A percentile compares a stretch with the other conserved stretches of the same genome.
Evolutionary conservation across 2,888 invertebrate species (phyloP).

Genomic region (Orchesella flavescens): DNA sequence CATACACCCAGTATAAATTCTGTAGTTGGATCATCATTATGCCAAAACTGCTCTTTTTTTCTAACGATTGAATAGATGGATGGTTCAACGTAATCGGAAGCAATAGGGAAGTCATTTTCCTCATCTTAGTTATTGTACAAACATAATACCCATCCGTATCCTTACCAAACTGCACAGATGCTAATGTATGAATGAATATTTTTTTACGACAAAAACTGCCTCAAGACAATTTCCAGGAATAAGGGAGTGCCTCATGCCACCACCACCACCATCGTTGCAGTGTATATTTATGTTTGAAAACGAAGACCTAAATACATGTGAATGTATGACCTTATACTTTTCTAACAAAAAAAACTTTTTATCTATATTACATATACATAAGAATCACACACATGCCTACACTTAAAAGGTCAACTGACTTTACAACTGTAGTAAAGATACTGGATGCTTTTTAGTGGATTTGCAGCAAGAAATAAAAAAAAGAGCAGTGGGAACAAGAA

Average conservation of each 20-base stretch:
- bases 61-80: slow-evolving; percentile 13
- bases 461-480: neutral
- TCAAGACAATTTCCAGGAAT: slow-evolving; percentile 33
- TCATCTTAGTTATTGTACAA: neutral
- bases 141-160: slow-evolving; percentile 6
- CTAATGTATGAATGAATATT: slow-evolving; percentile 59
- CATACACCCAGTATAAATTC: slow-evolving; percentile 10
- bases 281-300: neutral
- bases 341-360: too few relatives aligned
- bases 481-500: slow-evolving; percentile 13
- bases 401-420: neutral
- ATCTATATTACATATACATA: too few relatives aligned
- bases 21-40: neutral
- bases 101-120: slow-evolving; percentile 29
- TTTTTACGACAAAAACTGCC: slow-evolving; percentile 23
- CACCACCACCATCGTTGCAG: neutral
- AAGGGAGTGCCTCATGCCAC: slow-evolving; percentile 18
- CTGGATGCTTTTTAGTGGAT: neutral
- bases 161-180: neutral
- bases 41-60: neutral
- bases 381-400: neutral
- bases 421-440: neutral
- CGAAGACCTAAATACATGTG: too few relatives aligned
- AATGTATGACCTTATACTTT: too few relatives aligned
- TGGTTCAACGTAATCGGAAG: slow-evolving; percentile 45